A percentile compares a stretch with the other conserved stretches of the same genome.
Evolutionary conservation across 2,797 vertebrate genomes (phyloP).

Genomic region (Antennarius maculatus): DNA sequence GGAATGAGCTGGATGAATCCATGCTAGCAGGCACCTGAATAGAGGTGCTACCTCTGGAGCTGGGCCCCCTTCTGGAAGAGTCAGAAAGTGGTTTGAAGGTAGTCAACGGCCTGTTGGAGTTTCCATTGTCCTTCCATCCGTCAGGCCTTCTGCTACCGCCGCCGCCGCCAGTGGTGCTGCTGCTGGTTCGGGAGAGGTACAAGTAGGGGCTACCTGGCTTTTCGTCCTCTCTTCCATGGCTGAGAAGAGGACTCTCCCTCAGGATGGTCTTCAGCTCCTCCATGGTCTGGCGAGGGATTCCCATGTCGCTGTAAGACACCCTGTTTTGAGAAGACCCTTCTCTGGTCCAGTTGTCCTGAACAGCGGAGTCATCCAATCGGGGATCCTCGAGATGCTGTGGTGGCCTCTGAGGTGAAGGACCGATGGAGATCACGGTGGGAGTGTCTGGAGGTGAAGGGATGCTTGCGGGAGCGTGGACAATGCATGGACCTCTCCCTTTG

Average conservation of each 20-base stretch:
- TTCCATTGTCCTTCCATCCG: slow-evolving; percentile 68
- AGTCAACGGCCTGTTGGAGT: slow-evolving; percentile 64
- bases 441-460: slow-evolving; percentile 41
- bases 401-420: slow-evolving; percentile 45
- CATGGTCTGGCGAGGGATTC: slow-evolving; percentile 76
- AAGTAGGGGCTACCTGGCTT: slow-evolving; percentile 51
- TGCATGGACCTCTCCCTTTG: slow-evolving; percentile 69
- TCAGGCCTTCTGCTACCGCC: slow-evolving; percentile 25
- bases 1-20: slow-evolving; percentile 75
- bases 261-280: slow-evolving; percentile 81
- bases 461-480: slow-evolving; percentile 58
- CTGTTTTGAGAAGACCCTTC: slow-evolving; percentile 43
- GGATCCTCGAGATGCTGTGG: slow-evolving; percentile 23
- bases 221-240: slow-evolving; percentile 48
- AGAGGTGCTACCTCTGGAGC: slow-evolving; percentile 58
- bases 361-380: slow-evolving; percentile 5
- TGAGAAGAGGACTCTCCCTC: slow-evolving; percentile 70
- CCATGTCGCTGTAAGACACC: slow-evolving; percentile 40
- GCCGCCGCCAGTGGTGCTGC: background rate
- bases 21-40: slow-evolving; percentile 57
- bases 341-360: slow-evolving; percentile 37
- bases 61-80: slow-evolving; percentile 68
- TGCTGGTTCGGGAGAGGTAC: slow-evolving; percentile 55
- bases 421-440: slow-evolving; percentile 62
- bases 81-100: slow-evolving; percentile 78